Conservation (phyloP, 64 coral and sea anemone species). For the Trachythela sp. region DNA sequence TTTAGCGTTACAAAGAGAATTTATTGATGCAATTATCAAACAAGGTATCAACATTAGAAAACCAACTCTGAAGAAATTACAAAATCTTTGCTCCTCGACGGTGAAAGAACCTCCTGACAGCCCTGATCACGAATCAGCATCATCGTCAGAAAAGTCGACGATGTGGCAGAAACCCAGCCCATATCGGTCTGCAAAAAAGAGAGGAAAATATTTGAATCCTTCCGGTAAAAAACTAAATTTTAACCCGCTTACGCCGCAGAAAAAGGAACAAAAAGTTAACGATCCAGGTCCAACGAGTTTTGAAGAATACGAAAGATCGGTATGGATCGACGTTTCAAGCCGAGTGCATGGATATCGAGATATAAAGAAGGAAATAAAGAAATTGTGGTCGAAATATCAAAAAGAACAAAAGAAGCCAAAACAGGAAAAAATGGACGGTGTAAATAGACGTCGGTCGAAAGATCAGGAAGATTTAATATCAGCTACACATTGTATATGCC, state of each 20-base stretch:
- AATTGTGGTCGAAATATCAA: background rate
- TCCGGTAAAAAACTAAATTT: background rate
- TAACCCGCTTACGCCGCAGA: background rate
- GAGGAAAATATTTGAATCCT: background rate
- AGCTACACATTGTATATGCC: background rate
- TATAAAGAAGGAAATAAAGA: background rate
- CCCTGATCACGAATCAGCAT: background rate
- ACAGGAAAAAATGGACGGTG: background rate
- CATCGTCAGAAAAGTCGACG: background rate
- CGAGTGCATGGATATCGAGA: background rate
- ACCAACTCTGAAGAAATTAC: background rate
- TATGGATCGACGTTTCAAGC: too few species aligned
- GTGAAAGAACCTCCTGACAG: background rate
- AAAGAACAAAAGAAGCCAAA: background rate
- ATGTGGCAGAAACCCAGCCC: background rate
- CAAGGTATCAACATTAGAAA: background rate
- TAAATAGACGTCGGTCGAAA: background rate
- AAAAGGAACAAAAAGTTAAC: background rate
- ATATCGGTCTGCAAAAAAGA: background rate
- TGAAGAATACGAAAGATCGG: too few species aligned
- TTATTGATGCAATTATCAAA: conserved; percentile 1
- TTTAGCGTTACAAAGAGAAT: conserved; percentile 6
- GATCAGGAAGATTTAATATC: background rate
- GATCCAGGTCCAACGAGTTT: background rate
- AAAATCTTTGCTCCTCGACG: background rate